Conservation (phyloP, 2,113 vertebrate genomes). For the Mobula birostris region DNA sequence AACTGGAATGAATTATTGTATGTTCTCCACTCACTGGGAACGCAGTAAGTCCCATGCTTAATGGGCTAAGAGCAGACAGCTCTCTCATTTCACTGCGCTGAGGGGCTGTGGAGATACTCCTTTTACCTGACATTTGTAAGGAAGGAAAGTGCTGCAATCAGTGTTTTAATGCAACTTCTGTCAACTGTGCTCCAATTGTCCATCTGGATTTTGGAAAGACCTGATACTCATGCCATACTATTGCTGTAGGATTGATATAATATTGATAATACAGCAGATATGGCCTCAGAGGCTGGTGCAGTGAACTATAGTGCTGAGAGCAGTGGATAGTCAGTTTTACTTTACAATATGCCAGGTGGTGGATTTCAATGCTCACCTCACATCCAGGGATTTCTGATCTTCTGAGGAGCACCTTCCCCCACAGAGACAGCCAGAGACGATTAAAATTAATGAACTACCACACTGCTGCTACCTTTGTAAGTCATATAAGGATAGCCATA, state of each 20-base stretch:
- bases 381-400: not conserved
- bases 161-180: not conserved
- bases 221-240: not conserved
- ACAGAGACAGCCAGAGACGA: not conserved
- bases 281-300: not conserved
- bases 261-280: not conserved
- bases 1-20: conserved; percentile 13
- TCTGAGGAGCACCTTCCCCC: not conserved
- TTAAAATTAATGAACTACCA: not conserved
- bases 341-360: not conserved
- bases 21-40: not conserved
- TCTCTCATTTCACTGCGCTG: not conserved
- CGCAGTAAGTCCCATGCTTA: not conserved
- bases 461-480: not conserved
- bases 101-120: not conserved
- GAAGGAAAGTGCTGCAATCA: not conserved
- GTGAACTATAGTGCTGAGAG: not conserved
- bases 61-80: not conserved
- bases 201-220: not conserved
- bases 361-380: not conserved
- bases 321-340: not conserved
- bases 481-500: not conserved
- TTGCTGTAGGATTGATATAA: not conserved
- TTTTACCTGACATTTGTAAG: not conserved
- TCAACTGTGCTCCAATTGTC: not conserved